These are phyloP conservation scores for Himalopsyche phryganea DNA, from an alignment of 1,140 invertebrate species.

Conservation along the genomic window DNA sequence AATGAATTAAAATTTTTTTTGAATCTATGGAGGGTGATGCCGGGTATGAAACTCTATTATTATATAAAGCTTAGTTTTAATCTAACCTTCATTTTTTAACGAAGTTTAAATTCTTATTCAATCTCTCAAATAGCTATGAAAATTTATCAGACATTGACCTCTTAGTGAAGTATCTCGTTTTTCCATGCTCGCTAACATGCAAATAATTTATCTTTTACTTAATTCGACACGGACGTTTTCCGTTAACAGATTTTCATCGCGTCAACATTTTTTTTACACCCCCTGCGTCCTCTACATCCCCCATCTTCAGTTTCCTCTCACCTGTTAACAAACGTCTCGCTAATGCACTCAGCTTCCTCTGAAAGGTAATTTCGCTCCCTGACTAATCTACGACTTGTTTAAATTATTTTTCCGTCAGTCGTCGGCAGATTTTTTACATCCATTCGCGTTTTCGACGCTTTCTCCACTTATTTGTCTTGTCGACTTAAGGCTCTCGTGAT, in stretches of 20 bases:
- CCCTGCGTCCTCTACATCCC: background rate
- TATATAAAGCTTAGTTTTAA: too few species aligned
- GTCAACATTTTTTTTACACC: background rate
- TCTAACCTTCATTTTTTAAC: too few species aligned
- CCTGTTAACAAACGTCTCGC: constrained; percentile 15
- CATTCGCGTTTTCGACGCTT: constrained; percentile 27
- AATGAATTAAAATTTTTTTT: too few species aligned
- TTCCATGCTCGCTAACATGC: too few species aligned
- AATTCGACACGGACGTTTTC: background rate
- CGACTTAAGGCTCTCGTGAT: constrained; percentile 14
- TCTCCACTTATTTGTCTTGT: constrained; percentile 33
- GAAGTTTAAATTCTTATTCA: too few species aligned
- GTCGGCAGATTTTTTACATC: constrained; percentile 17
- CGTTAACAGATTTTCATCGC: background rate
- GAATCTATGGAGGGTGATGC: too few species aligned
- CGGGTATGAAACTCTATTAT: too few species aligned
- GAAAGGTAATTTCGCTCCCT: constrained; percentile 28
- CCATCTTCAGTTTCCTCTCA: background rate
- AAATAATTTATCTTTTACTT: too few species aligned
- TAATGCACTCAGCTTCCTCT: constrained; percentile 24
- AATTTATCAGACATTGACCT: too few species aligned
- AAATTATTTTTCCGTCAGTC: constrained; percentile 33
- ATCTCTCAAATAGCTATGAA: too few species aligned
- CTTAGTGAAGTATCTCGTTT: too few species aligned
- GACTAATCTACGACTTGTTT: constrained; percentile 32